Evolutionary conservation across 2,888 invertebrate species (phyloP), one percentile per base, ranked within the genome.

Genomic region (Margaritifera margaritifera): DNA sequence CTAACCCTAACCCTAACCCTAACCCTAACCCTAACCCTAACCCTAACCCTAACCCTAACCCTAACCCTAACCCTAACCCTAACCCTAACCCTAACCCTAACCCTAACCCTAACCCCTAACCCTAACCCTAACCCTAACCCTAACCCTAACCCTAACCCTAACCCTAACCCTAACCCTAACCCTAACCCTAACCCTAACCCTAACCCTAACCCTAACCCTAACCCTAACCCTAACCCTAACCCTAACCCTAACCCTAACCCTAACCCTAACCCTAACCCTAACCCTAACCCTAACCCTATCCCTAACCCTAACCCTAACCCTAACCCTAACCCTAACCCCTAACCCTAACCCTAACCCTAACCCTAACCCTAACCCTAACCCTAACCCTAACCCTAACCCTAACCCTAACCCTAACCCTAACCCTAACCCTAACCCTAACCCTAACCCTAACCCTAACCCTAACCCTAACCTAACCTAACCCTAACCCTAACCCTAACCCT

Each of bases 401-500:
- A 65, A 70, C 64, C 69, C 64, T 59, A 66, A 61, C 60, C 66
- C 62, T 58, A 66, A 66, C 66, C 70, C 70, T 66, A 66, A 70
- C 66, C 70, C 70, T 66, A 66, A 70, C 59, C 70, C 70, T 61
- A 55, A 70, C 27, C 63, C 65, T 59, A 66, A 73, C 75, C 62
- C 71, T 63, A 55, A 69, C n/a, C 69, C 69, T 57, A 50, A 69
- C 24, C 69, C 66, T 57, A 58, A 67, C 66, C 65, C 66, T 63
- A 62, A 66, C 66, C 65, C 57, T 25, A 18, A 57, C 22, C 31
- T 31, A 74, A 76, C 70, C 71, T 74, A 67, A 59, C 50, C 74
- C 71, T 54, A 71, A 74, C 67, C 72, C 72, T 72, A 75, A 69
- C 75, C 76, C 71, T 65, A 70, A 77, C 69, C 76, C 74, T 67